Base-by-base conservation (phyloP, 23 tunicate genomes). In the Aplidium turbinatum region DNA sequence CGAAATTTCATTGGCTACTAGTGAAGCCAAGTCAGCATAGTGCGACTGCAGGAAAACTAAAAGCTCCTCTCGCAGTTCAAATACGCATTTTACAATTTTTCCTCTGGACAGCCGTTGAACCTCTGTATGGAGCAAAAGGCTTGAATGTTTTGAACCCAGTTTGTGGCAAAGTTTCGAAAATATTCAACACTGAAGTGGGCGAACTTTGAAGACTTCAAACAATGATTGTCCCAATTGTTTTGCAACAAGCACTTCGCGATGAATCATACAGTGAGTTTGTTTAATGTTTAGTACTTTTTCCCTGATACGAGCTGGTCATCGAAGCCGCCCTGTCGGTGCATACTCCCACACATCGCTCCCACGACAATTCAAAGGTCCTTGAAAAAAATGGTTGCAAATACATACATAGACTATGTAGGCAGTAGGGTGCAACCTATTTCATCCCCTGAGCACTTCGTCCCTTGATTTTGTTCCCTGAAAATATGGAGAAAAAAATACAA, bases 71-170 rank as follows among this genome's bases (percentile, higher is more conserved):
- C 25, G 62, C 62, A 55, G 62, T 55, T 55, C 22, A 55, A 55
- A 55, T 20, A 55, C 25, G 22, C 62, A 22, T 22, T 55, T 22
- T 55, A 55, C 23, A 55, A 55, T 22, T 55, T 55, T 55, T 55
- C 62, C 62, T 19, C 62, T 7, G 22, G 62, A 55, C 62, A 22
- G 62, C 62, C 62, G n/a, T 22, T 20, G 62, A 55, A 42, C 25
- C 22, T 55, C 62, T 55, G 62, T 55, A 20, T 55, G 62, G 62
- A 55, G 62, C 62, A 55, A 55, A 55, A 55, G 62, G 22, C 62
- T 22, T 55, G 62, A 55, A 55, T 55, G 22, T 55, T 55, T 6
- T 7, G 7, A 55, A 55, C 62, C 62, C 6, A 55, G 62, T 55
- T 55, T 22, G n/a, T 55, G 22, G 62, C 62, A 55, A 55, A 55